Conservation (phyloP, 2,888 invertebrate genomes). For the Miltochrista miniata region DNA sequence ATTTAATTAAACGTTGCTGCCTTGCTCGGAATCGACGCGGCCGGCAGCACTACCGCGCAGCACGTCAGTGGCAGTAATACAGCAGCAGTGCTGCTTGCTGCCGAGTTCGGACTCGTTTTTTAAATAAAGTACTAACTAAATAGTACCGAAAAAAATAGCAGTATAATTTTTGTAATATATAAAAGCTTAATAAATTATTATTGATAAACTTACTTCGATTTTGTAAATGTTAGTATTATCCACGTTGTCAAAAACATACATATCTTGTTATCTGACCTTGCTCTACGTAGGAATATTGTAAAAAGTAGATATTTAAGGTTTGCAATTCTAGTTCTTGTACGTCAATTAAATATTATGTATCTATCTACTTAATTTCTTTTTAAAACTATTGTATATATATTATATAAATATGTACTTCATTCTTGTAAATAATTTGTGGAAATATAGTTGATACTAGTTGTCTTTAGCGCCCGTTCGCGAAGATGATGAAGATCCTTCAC, state of each 20-base stretch:
- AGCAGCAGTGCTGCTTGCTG: no score
- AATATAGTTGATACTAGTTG: neutral
- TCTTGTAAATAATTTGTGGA: constrained; percentile 43
- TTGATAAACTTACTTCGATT: no score
- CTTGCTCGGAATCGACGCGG: no score
- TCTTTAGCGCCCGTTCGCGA: neutral
- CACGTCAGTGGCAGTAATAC: no score
- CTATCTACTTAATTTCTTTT: constrained; percentile 25
- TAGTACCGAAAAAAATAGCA: no score
- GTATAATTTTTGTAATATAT: no score
- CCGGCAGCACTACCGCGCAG: no score
- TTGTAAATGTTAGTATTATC: no score
- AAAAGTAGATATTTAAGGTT: constrained; percentile 16
- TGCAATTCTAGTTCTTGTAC: constrained; percentile 21
- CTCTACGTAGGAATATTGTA: constrained; percentile 11
- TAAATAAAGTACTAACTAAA: no score
- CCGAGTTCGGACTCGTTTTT: no score
- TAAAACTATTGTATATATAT: constrained; percentile 47
- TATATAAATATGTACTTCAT: constrained; percentile 27
- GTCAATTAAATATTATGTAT: constrained; percentile 27
- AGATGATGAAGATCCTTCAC: neutral
- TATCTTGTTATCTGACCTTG: neutral
- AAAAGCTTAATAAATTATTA: no score
- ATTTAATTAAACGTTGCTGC: no score
- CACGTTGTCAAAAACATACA: neutral